Evolutionary conservation across 35 echinoderm and acorn worm species (phyloP).

Genomic region (Chiridota heheva): DNA sequence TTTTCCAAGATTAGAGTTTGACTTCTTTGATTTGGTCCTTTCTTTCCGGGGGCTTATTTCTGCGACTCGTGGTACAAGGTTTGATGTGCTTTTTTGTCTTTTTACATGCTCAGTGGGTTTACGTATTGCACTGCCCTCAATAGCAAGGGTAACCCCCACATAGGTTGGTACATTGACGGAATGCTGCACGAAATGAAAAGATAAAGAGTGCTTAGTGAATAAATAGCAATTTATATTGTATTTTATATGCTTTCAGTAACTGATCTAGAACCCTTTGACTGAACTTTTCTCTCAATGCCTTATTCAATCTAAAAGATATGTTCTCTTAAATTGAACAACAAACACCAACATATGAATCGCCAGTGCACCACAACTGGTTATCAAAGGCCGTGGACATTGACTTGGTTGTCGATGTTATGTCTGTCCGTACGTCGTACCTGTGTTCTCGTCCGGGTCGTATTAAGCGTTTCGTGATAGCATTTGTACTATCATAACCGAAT

Average conservation of each 20-base stretch:
- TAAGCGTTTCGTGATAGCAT: too few relatives aligned
- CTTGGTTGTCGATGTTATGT: too few relatives aligned
- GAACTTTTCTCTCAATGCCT: too few relatives aligned
- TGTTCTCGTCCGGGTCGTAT: too few relatives aligned
- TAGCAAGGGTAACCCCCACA: slow-evolving; percentile 55
- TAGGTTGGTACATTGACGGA: slow-evolving; percentile 72
- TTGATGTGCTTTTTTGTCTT: slow-evolving; percentile 72
- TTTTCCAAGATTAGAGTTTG: not conserved
- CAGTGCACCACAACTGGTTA: too few relatives aligned
- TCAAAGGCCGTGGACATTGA: too few relatives aligned
- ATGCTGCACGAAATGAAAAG: slow-evolving; percentile 36
- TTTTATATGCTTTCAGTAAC: not conserved
- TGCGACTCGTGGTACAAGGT: slow-evolving; percentile 23
- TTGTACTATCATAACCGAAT: too few relatives aligned
- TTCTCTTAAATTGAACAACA: not conserved
- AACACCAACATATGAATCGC: not conserved
- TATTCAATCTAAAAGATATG: not conserved
- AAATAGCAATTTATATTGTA: not conserved
- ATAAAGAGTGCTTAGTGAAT: not conserved
- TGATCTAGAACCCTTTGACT: not conserved
- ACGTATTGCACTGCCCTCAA: slow-evolving; percentile 67
- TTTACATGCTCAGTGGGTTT: slow-evolving; percentile 51
- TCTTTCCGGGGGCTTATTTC: slow-evolving; percentile 13
- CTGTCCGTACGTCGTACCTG: too few relatives aligned
- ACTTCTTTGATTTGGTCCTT: slow-evolving; percentile 33